A percentile compares a stretch with the other conserved stretches of the same genome.
Evolutionary conservation across 1,140 invertebrate species (phyloP).

Genomic region (roundworm (Caenorhabditis elegans)): WBcel235 BX284605.5:6364501-6365000

Average conservation of each 20-base stretch:
- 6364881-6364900: constrained; percentile 47
- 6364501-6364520: constrained; percentile 6
- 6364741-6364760: constrained; percentile 69
- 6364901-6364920: constrained; percentile 73
- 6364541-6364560: constrained; percentile 53
- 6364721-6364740: constrained; percentile 69
- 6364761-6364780: constrained; percentile 61
- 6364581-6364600: constrained; percentile 52
- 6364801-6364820: constrained; percentile 67
- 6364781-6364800: constrained; percentile 65
- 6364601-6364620: not conserved
- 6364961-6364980: too few species aligned
- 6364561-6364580: constrained; percentile 58
- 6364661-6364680: constrained; percentile 72
- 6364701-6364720: constrained; percentile 80
- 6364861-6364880: constrained; percentile 50
- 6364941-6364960: too few species aligned
- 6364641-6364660: not conserved
- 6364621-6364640: not conserved
- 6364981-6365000: constrained; percentile 36
- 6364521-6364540: constrained; percentile 1
- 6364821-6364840: constrained; percentile 58
- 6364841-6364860: constrained; percentile 59
- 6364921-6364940: constrained; percentile 58
- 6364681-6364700: constrained; percentile 79